These are phyloP conservation scores for Zaprionus gabonicus DNA, from an alignment of 1,140 invertebrate species.

Conservation along the genomic window DNA sequence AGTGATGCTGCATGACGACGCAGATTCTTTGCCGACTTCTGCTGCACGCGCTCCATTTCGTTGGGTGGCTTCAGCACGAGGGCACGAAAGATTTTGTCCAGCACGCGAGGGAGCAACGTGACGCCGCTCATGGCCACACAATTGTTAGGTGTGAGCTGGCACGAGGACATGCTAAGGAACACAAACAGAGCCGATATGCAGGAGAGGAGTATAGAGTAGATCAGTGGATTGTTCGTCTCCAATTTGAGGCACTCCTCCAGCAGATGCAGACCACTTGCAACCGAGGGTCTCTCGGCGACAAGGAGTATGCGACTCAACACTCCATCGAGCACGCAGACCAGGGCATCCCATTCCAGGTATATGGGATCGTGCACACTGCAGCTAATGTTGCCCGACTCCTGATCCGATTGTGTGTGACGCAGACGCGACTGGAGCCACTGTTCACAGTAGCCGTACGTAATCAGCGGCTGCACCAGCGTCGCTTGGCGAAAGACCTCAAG, in stretches of 20 bases:
- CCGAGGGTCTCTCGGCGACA: conserved; percentile 88
- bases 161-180: conserved; percentile 93
- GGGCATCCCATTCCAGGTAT: conserved; percentile 94
- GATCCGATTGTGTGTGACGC: conserved; percentile 86
- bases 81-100: conserved; percentile 94
- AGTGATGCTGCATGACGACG: conserved; percentile 94
- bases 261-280: conserved; percentile 89
- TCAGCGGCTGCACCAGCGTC: conserved; percentile 91
- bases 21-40: conserved; percentile 91
- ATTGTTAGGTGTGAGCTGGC: conserved; percentile 88
- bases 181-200: conserved; percentile 96
- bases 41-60: conserved; percentile 84
- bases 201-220: conserved; percentile 92
- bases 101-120: conserved; percentile 89
- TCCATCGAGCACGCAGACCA: conserved; percentile 89
- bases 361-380: conserved; percentile 87
- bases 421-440: conserved; percentile 91
- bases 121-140: conserved; percentile 89
- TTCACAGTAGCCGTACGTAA: conserved; percentile 92
- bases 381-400: conserved; percentile 75
- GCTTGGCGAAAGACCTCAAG: conserved; percentile 92
- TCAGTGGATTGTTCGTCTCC: conserved; percentile 90
- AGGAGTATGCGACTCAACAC: conserved; percentile 91
- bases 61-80: conserved; percentile 89
- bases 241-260: conserved; percentile 91